Percentiles rank a stretch among this genome's conserved stretches.
Conservation (phyloP, 2,113 vertebrate species). For the Pelecanus crispus region DNA sequence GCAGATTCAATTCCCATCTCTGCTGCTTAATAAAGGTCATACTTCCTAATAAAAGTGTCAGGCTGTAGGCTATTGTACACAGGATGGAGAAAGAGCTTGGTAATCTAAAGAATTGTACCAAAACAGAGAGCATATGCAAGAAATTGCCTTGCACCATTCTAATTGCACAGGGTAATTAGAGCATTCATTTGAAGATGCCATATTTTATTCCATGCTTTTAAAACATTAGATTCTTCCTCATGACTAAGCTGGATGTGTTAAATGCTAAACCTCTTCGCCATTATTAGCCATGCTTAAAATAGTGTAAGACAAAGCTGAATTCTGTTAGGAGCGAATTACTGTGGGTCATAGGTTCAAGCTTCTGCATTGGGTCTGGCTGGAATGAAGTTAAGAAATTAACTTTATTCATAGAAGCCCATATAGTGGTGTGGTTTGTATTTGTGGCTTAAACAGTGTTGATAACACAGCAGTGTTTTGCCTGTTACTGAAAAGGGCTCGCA, state of each 20-base stretch:
- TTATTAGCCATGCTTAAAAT: neutral
- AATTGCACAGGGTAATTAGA: neutral
- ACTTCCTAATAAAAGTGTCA: neutral
- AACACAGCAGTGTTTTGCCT: neutral
- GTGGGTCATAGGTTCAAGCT: neutral
- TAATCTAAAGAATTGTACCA: neutral
- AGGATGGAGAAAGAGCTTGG: neutral
- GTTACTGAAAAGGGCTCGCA: accelerated
- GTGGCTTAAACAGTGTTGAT: neutral
- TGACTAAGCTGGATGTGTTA: neutral
- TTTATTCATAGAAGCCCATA: neutral
- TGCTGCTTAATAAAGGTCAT: neutral
- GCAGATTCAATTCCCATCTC: neutral
- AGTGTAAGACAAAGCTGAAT: neutral
- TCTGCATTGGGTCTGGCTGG: neutral
- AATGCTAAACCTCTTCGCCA: neutral
- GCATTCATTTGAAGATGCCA: accelerated
- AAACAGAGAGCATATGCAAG: neutral
- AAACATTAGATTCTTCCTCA: neutral
- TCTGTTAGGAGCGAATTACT: neutral
- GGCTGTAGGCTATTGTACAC: neutral
- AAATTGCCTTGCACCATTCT: neutral
- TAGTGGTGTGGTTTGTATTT: neutral
- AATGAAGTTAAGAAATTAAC: neutral
- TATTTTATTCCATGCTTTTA: neutral